Evolutionary conservation across 2,113 vertebrate species (phyloP).

Genomic region (Morone chrysops): DNA sequence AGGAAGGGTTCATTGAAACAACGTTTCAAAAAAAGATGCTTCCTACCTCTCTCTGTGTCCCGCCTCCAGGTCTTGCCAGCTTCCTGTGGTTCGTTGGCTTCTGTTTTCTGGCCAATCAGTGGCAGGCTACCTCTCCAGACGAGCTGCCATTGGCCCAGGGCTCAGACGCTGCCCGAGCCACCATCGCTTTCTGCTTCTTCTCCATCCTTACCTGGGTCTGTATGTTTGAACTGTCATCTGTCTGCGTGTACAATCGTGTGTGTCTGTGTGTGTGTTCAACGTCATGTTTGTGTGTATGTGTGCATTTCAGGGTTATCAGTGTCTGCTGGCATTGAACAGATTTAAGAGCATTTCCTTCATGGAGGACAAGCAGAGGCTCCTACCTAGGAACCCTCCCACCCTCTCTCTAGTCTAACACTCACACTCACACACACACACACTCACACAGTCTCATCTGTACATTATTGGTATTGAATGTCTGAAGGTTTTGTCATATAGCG

Average conservation of each 20-base stretch:
- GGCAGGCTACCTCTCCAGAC: conserved; percentile 81
- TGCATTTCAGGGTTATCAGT: conserved; percentile 76
- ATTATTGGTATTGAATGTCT: not conserved
- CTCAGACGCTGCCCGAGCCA: conserved; percentile 90
- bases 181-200: conserved; percentile 89
- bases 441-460: not conserved
- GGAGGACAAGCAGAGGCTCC: conserved; percentile 73
- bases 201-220: conserved; percentile 93
- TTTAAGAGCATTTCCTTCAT: conserved; percentile 73
- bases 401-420: conserved; percentile 65
- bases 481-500: not conserved
- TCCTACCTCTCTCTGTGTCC: conserved; percentile 1
- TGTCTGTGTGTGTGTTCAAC: conserved; percentile 34
- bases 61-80: conserved; percentile 70
- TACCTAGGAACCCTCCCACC: conserved; percentile 55
- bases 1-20: not conserved
- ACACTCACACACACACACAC: not conserved
- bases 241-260: not conserved
- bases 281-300: conserved; percentile 26
- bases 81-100: conserved; percentile 86
- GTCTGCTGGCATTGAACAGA: conserved; percentile 69
- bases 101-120: conserved; percentile 86
- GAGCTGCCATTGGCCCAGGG: conserved; percentile 85
- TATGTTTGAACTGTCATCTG: conserved; percentile 27
- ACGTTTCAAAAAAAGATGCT: not conserved